phyloP scores from a whole-genome alignment of 2,113 vertebrate species.

The Larimichthys polyactis region DNA sequence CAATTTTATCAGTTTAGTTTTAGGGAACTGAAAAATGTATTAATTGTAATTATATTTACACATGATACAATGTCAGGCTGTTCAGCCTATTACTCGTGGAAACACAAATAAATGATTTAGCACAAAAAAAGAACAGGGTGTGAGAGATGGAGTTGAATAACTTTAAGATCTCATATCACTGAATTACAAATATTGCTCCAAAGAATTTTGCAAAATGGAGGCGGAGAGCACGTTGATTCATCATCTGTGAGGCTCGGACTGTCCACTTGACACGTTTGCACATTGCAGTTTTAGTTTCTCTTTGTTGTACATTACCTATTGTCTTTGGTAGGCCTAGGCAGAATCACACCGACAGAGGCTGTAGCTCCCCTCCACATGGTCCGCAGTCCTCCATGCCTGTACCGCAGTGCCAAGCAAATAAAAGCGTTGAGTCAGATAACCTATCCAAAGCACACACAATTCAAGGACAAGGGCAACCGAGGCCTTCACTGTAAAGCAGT shows the following conservation, averaged over 20 bases:
- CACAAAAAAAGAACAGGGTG: constrained; percentile 16
- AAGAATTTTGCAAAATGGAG: constrained; percentile 6
- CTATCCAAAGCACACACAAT: constrained; percentile 84
- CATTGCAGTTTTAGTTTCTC: constrained; percentile 20
- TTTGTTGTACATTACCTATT: constrained; percentile 63
- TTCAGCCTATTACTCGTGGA: constrained; percentile 16
- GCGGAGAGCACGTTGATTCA: constrained; percentile 7
- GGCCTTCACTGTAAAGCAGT: constrained; percentile 60
- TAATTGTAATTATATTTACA: constrained; percentile 6
- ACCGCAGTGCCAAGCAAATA: constrained; percentile 86
- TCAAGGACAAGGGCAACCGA: constrained; percentile 85
- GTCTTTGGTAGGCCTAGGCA: constrained; percentile 54
- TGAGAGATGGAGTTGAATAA: constrained; percentile 2
- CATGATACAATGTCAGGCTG: not conserved
- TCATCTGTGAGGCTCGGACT: constrained; percentile 4
- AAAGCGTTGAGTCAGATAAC: constrained; percentile 88
- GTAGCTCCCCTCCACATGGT: constrained; percentile 74
- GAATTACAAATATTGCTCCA: constrained; percentile 3
- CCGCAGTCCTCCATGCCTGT: constrained; percentile 82
- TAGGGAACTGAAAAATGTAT: not conserved
- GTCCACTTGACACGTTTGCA: constrained; percentile 41
- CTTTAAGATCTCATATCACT: constrained; percentile 3
- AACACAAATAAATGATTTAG: constrained; percentile 46
- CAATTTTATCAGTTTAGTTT: not conserved
- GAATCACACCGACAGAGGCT: constrained; percentile 52